Conservation (phyloP, 2,888 invertebrate species). For the Drosophila formosana region DNA sequence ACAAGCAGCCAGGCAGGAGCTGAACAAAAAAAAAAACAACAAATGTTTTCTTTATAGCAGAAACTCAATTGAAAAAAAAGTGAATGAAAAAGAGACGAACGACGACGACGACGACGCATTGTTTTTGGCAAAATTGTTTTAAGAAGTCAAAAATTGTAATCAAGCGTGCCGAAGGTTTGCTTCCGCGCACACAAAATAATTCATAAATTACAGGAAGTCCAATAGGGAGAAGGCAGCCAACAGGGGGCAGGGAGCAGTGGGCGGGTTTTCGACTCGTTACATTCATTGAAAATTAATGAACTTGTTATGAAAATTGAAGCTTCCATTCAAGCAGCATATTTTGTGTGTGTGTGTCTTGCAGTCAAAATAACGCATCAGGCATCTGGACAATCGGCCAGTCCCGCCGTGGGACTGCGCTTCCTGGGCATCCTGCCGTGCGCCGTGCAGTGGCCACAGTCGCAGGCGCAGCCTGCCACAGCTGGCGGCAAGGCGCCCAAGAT, state of each 20-base stretch:
- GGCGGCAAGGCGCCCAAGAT: slow-evolving; percentile 78
- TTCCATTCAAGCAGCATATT: background rate
- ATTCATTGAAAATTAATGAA: slow-evolving; percentile 51
- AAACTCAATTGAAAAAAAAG: slow-evolving; percentile 15
- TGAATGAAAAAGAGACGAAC: background rate
- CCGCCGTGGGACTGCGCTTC: slow-evolving; percentile 83
- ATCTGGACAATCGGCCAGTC: slow-evolving; percentile 67
- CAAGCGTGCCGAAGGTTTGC: slow-evolving; percentile 57
- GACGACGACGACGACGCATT: slow-evolving; percentile 18
- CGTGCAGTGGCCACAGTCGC: slow-evolving; percentile 78
- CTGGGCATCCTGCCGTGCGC: slow-evolving; percentile 83
- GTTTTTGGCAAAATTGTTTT: slow-evolving; percentile 57
- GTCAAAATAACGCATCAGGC: slow-evolving; percentile 79
- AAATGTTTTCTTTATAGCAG: slow-evolving; percentile 55
- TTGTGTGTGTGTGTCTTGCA: slow-evolving; percentile 30
- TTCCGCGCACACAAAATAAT: slow-evolving; percentile 55
- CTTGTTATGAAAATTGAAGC: slow-evolving; percentile 9
- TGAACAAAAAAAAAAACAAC: slow-evolving; percentile 42
- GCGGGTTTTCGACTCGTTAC: background rate
- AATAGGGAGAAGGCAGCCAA: background rate
- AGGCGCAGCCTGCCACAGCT: slow-evolving; percentile 15
- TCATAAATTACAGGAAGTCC: slow-evolving; percentile 57
- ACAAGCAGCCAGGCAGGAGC: slow-evolving; percentile 36
- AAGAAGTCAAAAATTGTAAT: slow-evolving; percentile 61
- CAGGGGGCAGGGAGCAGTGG: background rate